Evolutionary conservation across 2,113 vertebrate species (phyloP).

Genomic region (Psettodes erumei): DNA sequence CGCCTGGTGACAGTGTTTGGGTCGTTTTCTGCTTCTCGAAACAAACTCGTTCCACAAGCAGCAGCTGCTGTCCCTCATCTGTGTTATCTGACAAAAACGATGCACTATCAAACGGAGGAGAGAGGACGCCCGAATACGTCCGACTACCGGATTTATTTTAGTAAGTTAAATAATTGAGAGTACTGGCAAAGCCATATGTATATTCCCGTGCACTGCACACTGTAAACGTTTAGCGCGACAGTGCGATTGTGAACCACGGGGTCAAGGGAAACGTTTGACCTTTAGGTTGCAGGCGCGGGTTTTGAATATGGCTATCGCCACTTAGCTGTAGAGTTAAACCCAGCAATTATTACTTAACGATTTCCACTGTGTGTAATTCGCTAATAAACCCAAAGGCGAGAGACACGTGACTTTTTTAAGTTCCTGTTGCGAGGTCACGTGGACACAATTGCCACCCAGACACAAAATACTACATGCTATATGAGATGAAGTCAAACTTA

Average conservation of each 20-base stretch:
- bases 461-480: no score
- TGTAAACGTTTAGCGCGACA: neutral
- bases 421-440: no score
- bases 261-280: conserved; percentile 42
- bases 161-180: conserved; percentile 92
- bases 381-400: no score
- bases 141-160: conserved; percentile 92
- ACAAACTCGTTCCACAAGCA: conserved; percentile 58
- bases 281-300: neutral
- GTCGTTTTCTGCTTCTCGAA: conserved; percentile 27
- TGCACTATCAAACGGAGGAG: conserved; percentile 86
- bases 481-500: no score
- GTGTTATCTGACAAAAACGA: conserved; percentile 70
- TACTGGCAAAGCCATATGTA: neutral
- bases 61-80: conserved; percentile 18
- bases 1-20: conserved; percentile 25
- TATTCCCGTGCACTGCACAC: neutral
- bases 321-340: no score
- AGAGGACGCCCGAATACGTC: conserved; percentile 84
- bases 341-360: no score
- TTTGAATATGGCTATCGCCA: no score
- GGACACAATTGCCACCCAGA: no score
- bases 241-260: neutral
- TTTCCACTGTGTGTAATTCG: no score
- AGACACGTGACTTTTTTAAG: no score